Evolutionary conservation across 1,140 invertebrate species (phyloP), one percentile per base, ranked within the genome.

Genomic region (Sarcophaga bullata): DNA sequence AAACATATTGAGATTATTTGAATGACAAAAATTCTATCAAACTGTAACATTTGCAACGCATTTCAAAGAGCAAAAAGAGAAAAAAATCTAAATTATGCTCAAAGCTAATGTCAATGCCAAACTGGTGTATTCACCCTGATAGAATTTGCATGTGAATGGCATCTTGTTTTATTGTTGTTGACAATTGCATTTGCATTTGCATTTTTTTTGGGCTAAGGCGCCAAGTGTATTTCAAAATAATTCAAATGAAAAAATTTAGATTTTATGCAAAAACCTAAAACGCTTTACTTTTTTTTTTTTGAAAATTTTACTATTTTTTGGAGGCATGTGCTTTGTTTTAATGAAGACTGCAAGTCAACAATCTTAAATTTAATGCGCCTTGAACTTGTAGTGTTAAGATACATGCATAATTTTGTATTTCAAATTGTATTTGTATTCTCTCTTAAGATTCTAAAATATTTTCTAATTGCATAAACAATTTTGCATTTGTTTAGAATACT

Each of bases 211-310:
- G 25, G 13, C 46, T 49, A 46, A 48, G 73, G 73, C 73, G 73
- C 73, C 73, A 75, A 75, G 73, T 75, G 73, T 75, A 75, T 58
- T 58, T 75, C 46, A 68, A 68, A n/a, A n/a, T n/a, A n/a, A n/a
- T n/a, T n/a, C n/a, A n/a, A 10, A n/a, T n/a, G n/a, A n/a, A 54
- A 54, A 54, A 54, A 54, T 15, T 3, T 58, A 11, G 48, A 48
- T 48, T 37, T 37, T 4, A 37, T 37, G 25, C 25, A 37, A 37
- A n/a, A 37, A 37, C 25, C 1, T 2, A 37, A 37, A 37, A 37
- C 4, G 25, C 25, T 37, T n/a, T n/a, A n/a, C n/a, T n/a, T n/a
- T n/a, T 37, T 37, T 37, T 37, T 37, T 37, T 37, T 37, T 4
- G 25, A 15, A 75, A n/a, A 75, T 48, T 75, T 75, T 75, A n/a